Evolutionary conservation across 2,888 invertebrate species (phyloP), one percentile per base, ranked within the genome.

Genomic region (Tinea trinotella): DNA sequence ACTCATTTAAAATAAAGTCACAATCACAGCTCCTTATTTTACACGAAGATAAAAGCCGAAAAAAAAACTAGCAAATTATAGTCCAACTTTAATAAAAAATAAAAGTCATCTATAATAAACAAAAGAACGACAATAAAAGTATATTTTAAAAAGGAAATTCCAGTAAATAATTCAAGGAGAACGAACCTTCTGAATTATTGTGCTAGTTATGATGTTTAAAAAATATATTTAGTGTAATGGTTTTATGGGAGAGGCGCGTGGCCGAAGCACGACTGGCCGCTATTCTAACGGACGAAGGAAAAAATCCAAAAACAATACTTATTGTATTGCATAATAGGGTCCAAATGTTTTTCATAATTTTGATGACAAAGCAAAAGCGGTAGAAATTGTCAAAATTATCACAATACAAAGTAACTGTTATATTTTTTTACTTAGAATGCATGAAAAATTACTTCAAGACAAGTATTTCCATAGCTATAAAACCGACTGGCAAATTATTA

Each of bases 121-220:
- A 46, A 46, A 46, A n/a, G 7, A 3, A 46, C 40, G 17, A 46
- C 46, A 17, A 19, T 46, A 46, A 46, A 46, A 46, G 46, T 46
- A 19, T 10, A 15, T 10, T 18, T 19, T 46, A 3, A 15, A 46
- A 7, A 17, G 3, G 6, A 17, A 46, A 46, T 46, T 46, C 46
- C 19, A 46, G 46, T 46, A 46, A 46, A 46, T 40, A 46, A 46
- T 46, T 18, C 19, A 46, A 46, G 46, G 19, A 52, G 64, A 40
- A n/a, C n/a, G n/a, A 49, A 75, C 78, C 77, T 80, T 76, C 76
- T 66, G 70, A 76, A 79, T 75, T 65, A 71, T 71, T 67, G 67
- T 70, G 62, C 57, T 58, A 40, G 40, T 40, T 40, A 40, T 40
- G 40, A 40, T 13, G 13, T 40, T 40, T 40, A 15, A 15, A 40